Evolutionary conservation across 2,888 invertebrate genomes (phyloP), one percentile per base, ranked within the genome.

Genomic region (Crossocerus cetratus): DNA sequence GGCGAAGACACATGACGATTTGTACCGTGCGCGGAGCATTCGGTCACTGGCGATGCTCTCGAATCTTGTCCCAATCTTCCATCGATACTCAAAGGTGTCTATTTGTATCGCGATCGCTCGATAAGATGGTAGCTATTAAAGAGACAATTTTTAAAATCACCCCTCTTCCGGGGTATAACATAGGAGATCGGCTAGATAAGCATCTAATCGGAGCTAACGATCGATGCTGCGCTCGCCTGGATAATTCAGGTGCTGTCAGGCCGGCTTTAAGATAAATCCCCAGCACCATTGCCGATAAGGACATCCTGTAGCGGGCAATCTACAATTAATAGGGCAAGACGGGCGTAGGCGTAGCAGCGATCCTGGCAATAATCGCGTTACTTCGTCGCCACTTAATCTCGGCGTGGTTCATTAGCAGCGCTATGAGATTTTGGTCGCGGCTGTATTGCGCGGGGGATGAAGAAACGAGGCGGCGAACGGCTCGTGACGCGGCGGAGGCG

Each of bases 1-100:
- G 53, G 68, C 53, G 62, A 69, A 74, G 69, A 72, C 72, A 62
- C 11, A 58, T 54, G 56, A 60, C 61, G 66, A 77, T 74, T 69
- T 72, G 60, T 65, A 72, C 72, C 11, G 32, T 32, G 8, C 1
- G 32, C 5, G 32, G 11, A 32, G 11, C 8, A 32, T 11, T 32
- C 32, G 5, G 5, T 5, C 8, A 1, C 32, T 32, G 32, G 32
- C 11, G 5, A 2, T 8, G 32, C 32, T 32, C 8, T 14, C 4
- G 44, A 56, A 43, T 63, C 63, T 54, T 2, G 44, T 45, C 44
- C 18, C 44, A 16, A 23, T 60, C 22, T 53, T 16, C 53, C 4
- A 2, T 8, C 18, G 54, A 18, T 21, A 43, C 43, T 55, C 64
- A 20, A 45, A 49, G 22, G 14, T 44, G 43, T n/a, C 13, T 44